These are phyloP conservation scores for Aspidoscelis tigris DNA, from an alignment of 2,113 vertebrate species.

Conservation along the genomic window DNA sequence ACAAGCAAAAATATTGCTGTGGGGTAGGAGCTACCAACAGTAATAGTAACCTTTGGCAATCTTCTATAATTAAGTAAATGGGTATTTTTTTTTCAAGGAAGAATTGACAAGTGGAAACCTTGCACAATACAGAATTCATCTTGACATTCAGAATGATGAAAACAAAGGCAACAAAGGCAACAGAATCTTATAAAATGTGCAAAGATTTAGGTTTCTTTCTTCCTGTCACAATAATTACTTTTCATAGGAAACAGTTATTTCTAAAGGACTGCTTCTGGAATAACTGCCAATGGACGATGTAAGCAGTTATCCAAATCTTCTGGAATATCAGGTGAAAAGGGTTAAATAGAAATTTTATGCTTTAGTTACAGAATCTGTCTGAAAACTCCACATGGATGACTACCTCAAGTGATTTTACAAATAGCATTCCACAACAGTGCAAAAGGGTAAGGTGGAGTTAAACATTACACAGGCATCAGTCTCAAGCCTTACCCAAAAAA, in stretches of 20 bases:
- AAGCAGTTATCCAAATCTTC: neutral
- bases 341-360: no score
- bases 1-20: constrained; percentile 28
- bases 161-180: constrained; percentile 20
- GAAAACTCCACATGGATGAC: neutral
- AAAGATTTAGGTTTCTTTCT: neutral
- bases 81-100: neutral
- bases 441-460: neutral
- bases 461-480: neutral
- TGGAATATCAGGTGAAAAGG: neutral
- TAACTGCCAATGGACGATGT: neutral
- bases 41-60: neutral
- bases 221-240: neutral
- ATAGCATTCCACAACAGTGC: neutral
- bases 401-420: neutral
- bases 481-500: constrained; percentile 4
- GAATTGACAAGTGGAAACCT: constrained; percentile 31
- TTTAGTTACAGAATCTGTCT: neutral
- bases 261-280: neutral
- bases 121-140: constrained; percentile 22
- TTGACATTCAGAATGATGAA: constrained; percentile 3
- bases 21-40: constrained; percentile 1
- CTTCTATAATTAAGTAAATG: constrained; percentile 21
- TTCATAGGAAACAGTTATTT: neutral
- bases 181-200: neutral